Evolutionary conservation across 2,113 vertebrate species (phyloP), one percentile per base, ranked within the genome.

Genomic region (Neomonachus schauinslandi): DNA sequence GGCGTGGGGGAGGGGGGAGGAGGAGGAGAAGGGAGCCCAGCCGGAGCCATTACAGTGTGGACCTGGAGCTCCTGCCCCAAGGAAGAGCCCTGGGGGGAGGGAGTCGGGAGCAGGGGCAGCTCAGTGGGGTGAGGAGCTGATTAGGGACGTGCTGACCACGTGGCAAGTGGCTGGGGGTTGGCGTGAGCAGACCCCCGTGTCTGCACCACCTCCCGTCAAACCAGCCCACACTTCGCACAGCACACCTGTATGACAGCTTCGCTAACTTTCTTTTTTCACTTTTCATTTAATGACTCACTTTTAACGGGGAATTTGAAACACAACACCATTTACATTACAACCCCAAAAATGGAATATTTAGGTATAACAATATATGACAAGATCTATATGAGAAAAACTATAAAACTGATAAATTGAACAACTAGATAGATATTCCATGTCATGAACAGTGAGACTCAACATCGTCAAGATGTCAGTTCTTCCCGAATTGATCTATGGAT

Each of bases 21-120:
- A 42, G 72, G 22, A 46, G 22, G 12, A 13, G 0, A 0, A 7
- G 1, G 14, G 59, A 36, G n/a, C n/a, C n/a, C 12, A 24, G 13
- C 72, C 6, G 1, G 13, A 28, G 7, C 74, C 42, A 8, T n/a
- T 3, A 46, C 24, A 8, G 24, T 4, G 42, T 1, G 24, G 42
- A 7, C 24, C 72, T 16, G 42, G 46, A 8, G 74, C 72, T 76
- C 26, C 72, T 28, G 7, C 19, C 69, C 42, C 2, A 6, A 46
- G 28, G 74, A 28, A 16, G 46, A 51, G 74, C 46, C 4, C 13
- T 2, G 74, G 42, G 31, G 42, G 1, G 14, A 8, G 3, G 74
- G 42, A 18, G 74, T 5, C 1, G 3, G 42, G 8, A 12, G 74
- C 13, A 13, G 74, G 42, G 26, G 74, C 26, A 1, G 46, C 15